phyloP scores from a whole-genome alignment of 1,140 invertebrate genomes.

The Spodoptera litura region DNA sequence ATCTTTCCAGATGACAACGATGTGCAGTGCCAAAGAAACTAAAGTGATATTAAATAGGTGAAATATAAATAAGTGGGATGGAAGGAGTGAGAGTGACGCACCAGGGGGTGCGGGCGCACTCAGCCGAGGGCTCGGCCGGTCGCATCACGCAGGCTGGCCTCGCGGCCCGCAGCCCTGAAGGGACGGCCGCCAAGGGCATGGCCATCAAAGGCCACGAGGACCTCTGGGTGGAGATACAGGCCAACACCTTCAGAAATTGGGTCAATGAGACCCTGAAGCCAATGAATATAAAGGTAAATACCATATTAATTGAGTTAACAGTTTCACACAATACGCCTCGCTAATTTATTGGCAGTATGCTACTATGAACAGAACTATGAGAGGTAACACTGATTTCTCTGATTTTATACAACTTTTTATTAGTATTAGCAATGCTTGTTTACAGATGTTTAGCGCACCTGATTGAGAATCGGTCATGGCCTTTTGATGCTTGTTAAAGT shows the following conservation, averaged over 20 bases:
- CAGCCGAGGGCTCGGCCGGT: slow-evolving; percentile 78
- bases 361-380: not conserved
- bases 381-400: not conserved
- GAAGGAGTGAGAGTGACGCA: slow-evolving; percentile 79
- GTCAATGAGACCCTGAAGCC: slow-evolving; percentile 97
- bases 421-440: no score
- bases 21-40: slow-evolving; percentile 57
- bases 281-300: slow-evolving; percentile 87
- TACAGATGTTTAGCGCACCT: no score
- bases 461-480: no score
- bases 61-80: slow-evolving; percentile 62
- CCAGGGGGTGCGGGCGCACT: slow-evolving; percentile 79
- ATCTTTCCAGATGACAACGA: slow-evolving; percentile 66
- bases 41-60: slow-evolving; percentile 53
- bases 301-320: slow-evolving; percentile 22
- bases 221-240: slow-evolving; percentile 98
- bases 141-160: slow-evolving; percentile 90
- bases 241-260: slow-evolving; percentile 99
- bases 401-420: not conserved
- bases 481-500: no score
- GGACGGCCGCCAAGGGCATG: slow-evolving; percentile 96
- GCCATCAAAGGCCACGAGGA: slow-evolving; percentile 97
- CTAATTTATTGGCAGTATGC: not conserved
- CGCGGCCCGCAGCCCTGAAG: slow-evolving; percentile 95
- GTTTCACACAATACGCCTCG: not conserved